These are phyloP conservation scores for Seira musarum DNA, from an alignment of 2,888 invertebrate genomes.

Conservation along the genomic window DNA sequence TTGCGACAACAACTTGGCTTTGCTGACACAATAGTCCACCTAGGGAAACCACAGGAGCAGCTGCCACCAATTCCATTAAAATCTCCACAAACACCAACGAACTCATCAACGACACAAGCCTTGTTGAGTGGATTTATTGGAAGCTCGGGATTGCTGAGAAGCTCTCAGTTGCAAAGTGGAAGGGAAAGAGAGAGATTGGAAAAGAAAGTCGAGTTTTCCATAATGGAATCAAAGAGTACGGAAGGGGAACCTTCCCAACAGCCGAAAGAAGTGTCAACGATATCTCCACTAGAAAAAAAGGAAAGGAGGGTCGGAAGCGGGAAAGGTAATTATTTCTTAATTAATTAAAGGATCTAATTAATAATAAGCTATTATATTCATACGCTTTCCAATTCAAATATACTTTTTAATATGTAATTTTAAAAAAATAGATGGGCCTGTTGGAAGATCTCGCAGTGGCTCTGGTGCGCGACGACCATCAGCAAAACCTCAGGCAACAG, in stretches of 20 bases:
- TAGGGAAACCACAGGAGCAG: conserved; percentile 31
- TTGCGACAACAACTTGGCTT: conserved; percentile 24
- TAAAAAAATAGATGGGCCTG: conserved; percentile 6
- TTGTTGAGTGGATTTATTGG: conserved; percentile 47
- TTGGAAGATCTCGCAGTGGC: conserved; percentile 15
- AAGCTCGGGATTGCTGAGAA: conserved; percentile 26
- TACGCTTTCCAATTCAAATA: not conserved
- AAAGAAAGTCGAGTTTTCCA: conserved; percentile 24
- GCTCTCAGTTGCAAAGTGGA: conserved; percentile 33
- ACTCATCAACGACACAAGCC: conserved; percentile 7
- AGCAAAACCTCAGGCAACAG: not conserved
- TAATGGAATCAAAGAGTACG: not conserved
- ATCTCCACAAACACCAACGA: not conserved
- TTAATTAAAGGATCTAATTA: not conserved
- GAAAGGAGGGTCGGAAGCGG: conserved; percentile 21
- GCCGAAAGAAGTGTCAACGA: not conserved
- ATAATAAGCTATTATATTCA: not conserved
- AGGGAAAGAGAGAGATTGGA: conserved; percentile 18
- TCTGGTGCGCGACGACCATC: not conserved
- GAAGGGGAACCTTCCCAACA: not conserved
- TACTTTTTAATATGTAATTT: not conserved
- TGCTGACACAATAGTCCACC: not conserved
- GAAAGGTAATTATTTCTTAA: conserved; percentile 31
- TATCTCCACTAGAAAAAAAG: not conserved
- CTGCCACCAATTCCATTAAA: conserved; percentile 14